phyloP scores from a whole-genome alignment of 2,888 invertebrate genomes.

The Mythimna loreyi region DNA sequence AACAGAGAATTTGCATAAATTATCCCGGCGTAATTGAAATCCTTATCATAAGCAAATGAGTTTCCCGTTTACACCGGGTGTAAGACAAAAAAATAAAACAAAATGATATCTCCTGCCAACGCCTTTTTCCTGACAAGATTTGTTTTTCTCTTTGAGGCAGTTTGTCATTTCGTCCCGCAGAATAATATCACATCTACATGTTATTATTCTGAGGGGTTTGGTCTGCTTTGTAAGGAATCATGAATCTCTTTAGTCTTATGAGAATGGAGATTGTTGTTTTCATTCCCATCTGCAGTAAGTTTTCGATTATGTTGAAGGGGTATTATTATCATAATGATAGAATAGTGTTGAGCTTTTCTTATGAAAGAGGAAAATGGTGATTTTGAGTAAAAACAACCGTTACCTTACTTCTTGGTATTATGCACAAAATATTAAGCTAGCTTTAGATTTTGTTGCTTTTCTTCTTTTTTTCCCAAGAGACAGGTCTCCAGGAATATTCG shows the following conservation, averaged over 20 bases:
- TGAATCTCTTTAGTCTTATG: constrained; percentile 47
- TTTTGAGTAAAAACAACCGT: background rate
- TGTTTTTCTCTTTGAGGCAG: constrained; percentile 77
- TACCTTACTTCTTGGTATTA: too few species aligned
- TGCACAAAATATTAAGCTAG: background rate
- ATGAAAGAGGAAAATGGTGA: background rate
- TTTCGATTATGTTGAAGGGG: constrained; percentile 23
- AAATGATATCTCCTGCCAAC: constrained; percentile 73
- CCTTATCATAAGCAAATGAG: constrained; percentile 78
- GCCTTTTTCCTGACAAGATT: constrained; percentile 81
- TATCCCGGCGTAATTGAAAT: constrained; percentile 77
- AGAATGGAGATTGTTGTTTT: constrained; percentile 33
- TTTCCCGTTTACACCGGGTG: constrained; percentile 75
- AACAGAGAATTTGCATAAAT: constrained; percentile 69
- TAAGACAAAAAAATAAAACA: constrained; percentile 73
- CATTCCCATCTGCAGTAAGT: constrained; percentile 19
- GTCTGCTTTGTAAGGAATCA: constrained; percentile 33
- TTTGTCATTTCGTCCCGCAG: constrained; percentile 77
- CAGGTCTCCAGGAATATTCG: too few species aligned
- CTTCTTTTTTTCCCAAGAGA: background rate
- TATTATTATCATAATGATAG: constrained; percentile 24
- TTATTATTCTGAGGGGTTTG: constrained; percentile 63
- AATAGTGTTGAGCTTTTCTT: background rate
- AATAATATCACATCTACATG: constrained; percentile 72
- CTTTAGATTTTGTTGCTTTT: background rate